Evolutionary conservation across 2,888 invertebrate species (phyloP).

Genomic region (Agrotis exclamationis): DNA sequence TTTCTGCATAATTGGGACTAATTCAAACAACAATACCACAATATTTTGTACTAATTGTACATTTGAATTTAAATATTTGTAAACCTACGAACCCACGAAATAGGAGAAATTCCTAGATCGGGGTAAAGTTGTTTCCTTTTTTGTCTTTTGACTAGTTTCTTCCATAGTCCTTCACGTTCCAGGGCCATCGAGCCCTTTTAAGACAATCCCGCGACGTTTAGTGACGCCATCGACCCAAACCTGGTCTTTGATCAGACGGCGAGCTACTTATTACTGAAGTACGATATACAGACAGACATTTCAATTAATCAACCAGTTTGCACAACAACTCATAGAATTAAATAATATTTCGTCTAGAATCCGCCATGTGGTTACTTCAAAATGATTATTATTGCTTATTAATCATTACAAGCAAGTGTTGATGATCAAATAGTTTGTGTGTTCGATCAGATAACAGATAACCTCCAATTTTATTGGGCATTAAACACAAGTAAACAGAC

Average conservation of each 20-base stretch:
- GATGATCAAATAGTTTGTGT: constrained; percentile 62
- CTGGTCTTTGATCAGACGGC: too few relatives aligned
- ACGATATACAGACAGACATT: background rate
- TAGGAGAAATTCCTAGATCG: too few relatives aligned
- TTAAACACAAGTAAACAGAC: constrained; percentile 55
- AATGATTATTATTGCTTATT: constrained; percentile 40
- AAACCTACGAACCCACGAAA: too few relatives aligned
- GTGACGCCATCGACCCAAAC: too few relatives aligned
- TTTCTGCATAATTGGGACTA: background rate
- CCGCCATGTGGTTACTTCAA: constrained; percentile 18
- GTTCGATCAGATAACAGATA: constrained; percentile 58
- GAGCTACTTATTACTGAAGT: too few relatives aligned
- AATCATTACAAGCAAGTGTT: constrained; percentile 42
- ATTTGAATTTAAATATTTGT: too few relatives aligned
- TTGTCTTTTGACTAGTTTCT: too few relatives aligned
- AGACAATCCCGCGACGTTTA: too few relatives aligned
- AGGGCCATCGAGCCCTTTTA: too few relatives aligned
- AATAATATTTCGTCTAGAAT: constrained; percentile 18
- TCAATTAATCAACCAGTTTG: background rate
- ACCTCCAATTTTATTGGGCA: constrained; percentile 59
- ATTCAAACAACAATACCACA: background rate
- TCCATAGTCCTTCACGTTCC: too few relatives aligned
- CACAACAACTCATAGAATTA: constrained; percentile 3
- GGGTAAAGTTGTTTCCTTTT: too few relatives aligned
- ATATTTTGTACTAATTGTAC: background rate